Base-by-base conservation (phyloP, 2,113 vertebrate species). In the Halcyon senegalensis region DNA sequence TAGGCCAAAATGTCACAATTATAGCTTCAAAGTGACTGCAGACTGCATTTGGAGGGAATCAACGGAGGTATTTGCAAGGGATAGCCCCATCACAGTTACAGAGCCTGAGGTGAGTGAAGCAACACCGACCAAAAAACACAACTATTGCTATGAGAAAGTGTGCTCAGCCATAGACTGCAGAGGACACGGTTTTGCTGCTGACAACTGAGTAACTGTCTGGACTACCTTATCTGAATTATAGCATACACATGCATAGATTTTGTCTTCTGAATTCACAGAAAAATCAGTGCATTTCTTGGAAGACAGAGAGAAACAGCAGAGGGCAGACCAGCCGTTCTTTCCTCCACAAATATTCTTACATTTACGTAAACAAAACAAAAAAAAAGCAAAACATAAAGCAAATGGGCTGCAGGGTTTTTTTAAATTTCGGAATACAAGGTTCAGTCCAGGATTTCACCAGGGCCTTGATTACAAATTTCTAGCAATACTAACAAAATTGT, bases 41-140 rank as follows among this genome's bases (percentile, higher is more conserved):
- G 99, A 99, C 96, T 99, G 99, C 96, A 97, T 98, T 63, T 99
- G 99, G 99, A 99, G 99, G 91, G 99, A 99, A 93, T 99, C 99
- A 4, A 99, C 99, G 0, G 99, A 99, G 95, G 99, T 99, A 35
- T 99, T 99, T 96, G 99, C 99, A 33, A 99, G 99, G 97, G 99
- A 99, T 96, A 99, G 99, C 75, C 99, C 99, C 43, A 99, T 99
- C 94, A 99, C 99, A 7, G 99, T 99, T 85, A 99, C 98, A 4
- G 99, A 99, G 94, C 98, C 98, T 8, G 99, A 99, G 79, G 98
- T 98, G 70, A 97, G 66, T 5, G 99, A 99, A 96, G 98, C 98
- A 18, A 99, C 99, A 6, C 99, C 99, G 17, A 99, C 99, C 84
- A 99, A 99, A 98, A 99, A 99, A 97, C 97, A 97, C 98, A 99